These are phyloP conservation scores for Amphipoea oculea DNA, from an alignment of 2,888 invertebrate species.

Conservation along the genomic window DNA sequence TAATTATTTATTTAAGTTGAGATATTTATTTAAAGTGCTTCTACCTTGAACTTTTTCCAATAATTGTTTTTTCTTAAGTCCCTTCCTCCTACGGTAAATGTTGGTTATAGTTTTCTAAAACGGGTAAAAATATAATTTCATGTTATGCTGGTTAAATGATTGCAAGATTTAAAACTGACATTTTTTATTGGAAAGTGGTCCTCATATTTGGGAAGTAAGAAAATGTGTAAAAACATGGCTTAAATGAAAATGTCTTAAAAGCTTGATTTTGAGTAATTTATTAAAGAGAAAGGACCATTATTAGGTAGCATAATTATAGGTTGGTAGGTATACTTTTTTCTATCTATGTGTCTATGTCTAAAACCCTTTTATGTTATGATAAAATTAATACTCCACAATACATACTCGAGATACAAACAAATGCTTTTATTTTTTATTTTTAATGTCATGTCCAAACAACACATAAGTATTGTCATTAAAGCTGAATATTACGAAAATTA, in stretches of 20 bases:
- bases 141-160: not conserved
- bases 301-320: not conserved
- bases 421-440: slow-evolving; percentile 19
- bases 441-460: slow-evolving; percentile 1
- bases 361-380: too few relatives aligned
- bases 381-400: not conserved
- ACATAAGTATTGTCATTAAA: slow-evolving; percentile 56
- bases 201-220: too few relatives aligned
- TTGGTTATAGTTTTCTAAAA: not conserved
- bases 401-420: slow-evolving; percentile 4
- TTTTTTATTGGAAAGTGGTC: too few relatives aligned
- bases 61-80: not conserved
- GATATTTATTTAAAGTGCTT: not conserved
- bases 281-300: too few relatives aligned
- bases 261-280: not conserved
- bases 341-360: too few relatives aligned
- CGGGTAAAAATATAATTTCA: not conserved
- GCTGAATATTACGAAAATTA: slow-evolving; percentile 54
- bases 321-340: not conserved
- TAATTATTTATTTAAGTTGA: slow-evolving; percentile 14
- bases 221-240: too few relatives aligned
- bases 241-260: too few relatives aligned
- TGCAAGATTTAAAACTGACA: not conserved
- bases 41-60: not conserved
- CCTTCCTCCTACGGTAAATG: not conserved